Percentiles rank a stretch among this genome's conserved stretches.
Evolutionary conservation across 2,888 invertebrate genomes (phyloP).

Genomic region (Galeopsomyia nigrocyanea): DNA sequence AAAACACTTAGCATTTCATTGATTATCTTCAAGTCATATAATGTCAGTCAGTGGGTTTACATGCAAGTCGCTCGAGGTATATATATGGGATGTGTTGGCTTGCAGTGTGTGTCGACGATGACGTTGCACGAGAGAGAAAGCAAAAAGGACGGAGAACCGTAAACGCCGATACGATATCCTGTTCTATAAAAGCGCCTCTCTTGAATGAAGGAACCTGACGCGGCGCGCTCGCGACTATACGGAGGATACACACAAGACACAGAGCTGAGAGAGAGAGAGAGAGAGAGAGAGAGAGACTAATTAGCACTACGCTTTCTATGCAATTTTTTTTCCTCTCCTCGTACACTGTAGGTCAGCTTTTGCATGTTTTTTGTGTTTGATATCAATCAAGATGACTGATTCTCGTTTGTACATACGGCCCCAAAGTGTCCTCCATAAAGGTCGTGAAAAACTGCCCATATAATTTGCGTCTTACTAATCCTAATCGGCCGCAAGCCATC

Average conservation of each 20-base stretch:
- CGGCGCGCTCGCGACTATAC: neutral
- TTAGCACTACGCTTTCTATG: slow-evolving; percentile 11
- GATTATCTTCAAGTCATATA: too few species aligned
- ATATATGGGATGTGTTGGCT: neutral
- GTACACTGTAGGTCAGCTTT: slow-evolving; percentile 5
- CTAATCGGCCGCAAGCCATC: too few species aligned
- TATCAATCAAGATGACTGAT: too few species aligned
- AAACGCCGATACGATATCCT: slow-evolving; percentile 48
- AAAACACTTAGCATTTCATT: too few species aligned
- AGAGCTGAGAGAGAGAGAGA: too few species aligned
- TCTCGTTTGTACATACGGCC: neutral
- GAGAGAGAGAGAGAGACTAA: slow-evolving; percentile 10
- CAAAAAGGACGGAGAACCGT: slow-evolving; percentile 38
- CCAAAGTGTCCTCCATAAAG: slow-evolving; percentile 5
- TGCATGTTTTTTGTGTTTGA: neutral
- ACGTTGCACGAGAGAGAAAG: slow-evolving; percentile 28
- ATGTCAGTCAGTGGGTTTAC: too few species aligned
- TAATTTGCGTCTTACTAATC: too few species aligned
- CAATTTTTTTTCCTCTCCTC: neutral
- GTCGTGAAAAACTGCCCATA: slow-evolving; percentile 4
- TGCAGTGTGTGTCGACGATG: neutral
- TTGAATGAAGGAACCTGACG: slow-evolving; percentile 12
- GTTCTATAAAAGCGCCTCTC: slow-evolving; percentile 48
- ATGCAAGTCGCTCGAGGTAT: neutral
- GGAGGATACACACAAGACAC: neutral